Base-by-base conservation (phyloP, 37 sponge, comb jelly and placozoan genomes). In the Oscarella lobularis region DNA sequence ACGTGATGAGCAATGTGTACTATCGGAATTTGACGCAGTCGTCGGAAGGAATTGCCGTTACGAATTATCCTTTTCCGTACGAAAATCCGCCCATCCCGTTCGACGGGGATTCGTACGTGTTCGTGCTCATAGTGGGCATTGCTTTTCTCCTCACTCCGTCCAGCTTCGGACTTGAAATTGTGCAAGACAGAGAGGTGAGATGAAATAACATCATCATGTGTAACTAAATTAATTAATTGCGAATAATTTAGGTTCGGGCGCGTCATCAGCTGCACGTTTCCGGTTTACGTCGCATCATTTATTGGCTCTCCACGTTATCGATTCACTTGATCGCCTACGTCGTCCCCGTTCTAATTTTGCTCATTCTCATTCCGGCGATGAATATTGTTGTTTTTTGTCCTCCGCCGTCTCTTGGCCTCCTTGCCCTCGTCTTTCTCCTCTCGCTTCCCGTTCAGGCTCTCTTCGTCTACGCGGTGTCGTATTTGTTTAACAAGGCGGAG, bases 261-360 rank as follows among this genome's bases (percentile, higher is more conserved):
- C 6, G 71, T 4, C 71, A 68, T 14, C 71, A 68, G 71, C 71
- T 68, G 31, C 71, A 29, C 31, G 71, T 68, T 32, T 68, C 71
- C 33, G 71, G 71, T 68, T 4, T 68, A 14, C 29, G 4, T 35
- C 6, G 31, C 5, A 30, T 29, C 29, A 20, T 68, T 35, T 68
- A 68, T 35, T 68, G 71, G 71, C 71, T 68, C 31, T 5, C 6
- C 71, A 4, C 31, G 31, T 20, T 68, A 32, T 5, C 31, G 71
- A 34, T 20, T 35, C 5, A 68, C 71, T 20, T 68, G 6, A 4
- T 35, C 29, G 4, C 31, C 4, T 68, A 68, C 31, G 4, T 68
- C 29, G 31, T 68, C 31, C 71, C 31, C 6, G 6, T 68, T 35
- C 5, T 68, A 4, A 32, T 68, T 5, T 5, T 68, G 6, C 6